Base-by-base conservation (phyloP, 1,140 invertebrate species). In the Galleria mellonella region DNA sequence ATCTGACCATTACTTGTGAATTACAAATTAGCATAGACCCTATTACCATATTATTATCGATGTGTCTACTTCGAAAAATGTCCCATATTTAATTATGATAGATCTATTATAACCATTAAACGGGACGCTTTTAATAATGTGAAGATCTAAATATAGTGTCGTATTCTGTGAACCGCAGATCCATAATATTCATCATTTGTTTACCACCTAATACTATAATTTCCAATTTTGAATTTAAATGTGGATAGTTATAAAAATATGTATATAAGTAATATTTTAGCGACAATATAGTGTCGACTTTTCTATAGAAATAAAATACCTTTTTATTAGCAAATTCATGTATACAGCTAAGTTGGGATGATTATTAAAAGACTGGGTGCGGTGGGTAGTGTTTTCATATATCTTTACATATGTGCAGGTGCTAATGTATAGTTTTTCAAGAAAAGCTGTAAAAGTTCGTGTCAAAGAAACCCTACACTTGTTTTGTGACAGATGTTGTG, bases 201-300 rank as follows among this genome's bases (percentile, higher is more conserved):
- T 3, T 23, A 37, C 14, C n/a, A 37, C 47, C 45, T 61, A 55
- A 49, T 53, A 54, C 42, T 62, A 62, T 55, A 43, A 61, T 40
- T 51, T 32, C 51, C 48, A 61, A 65, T 65, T 61, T 65, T 55
- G 57, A 57, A 61, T 60, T 38, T 49, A 72, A 73, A 73, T 68
- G 62, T 77, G 72, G 65, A 66, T 71, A 78, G 59, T 62, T 79
- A 77, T 63, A 82, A 79, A 77, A 77, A 83, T 83, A 83, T 78
- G 78, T 69, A 82, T 47, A 47, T 47, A 37, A 15, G 13, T 37
- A 37, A 37, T 15, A 54, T 63, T 74, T 81, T 73, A 72, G 68
- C 71, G 63, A 75, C 71, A 65, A 73, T 75, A 69, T 68, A 69
- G 60, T 63, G 62, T 67, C 44, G 53, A 73, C 68, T 57, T 43